Evolutionary conservation across 2,888 invertebrate genomes (phyloP), one percentile per base, ranked within the genome.

Genomic region (Melieria crassipennis): DNA sequence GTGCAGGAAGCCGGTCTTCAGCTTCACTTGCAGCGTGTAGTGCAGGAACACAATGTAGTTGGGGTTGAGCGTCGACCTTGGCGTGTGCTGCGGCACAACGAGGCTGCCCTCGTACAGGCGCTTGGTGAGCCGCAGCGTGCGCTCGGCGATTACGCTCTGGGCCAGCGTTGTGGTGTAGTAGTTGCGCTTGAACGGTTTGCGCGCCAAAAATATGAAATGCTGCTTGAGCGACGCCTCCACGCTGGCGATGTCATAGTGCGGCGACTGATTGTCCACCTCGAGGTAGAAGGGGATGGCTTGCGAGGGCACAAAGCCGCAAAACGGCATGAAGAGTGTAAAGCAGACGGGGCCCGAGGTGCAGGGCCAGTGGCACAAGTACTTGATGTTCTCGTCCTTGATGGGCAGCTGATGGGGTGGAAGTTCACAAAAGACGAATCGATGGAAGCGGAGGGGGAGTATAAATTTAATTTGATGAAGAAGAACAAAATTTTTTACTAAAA

Each of bases 221-320:
- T 84, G 84, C 70, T 79, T 82, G 0, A 84, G 78, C 9, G 81
- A 76, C 4, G 80, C 84, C 74, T 84, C 84, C n/a, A 84, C 69
- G 52, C 79, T 79, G 13, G 73, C 43, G 30, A 84, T 78, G 68
- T 84, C 84, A 64, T 84, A 84, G 69, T 84, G 84, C 5, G 84
- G 84, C 61, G 84, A 84, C 64, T 84, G 84, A 86, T 94, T 94
- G 78, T 93, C 92, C 58, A 93, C 87, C 80, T 92, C 91, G 11
- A 93, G 87, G 61, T 89, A 88, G 13, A 93, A 86, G 0, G 91
- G 91, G 75, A 94, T 91, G 60, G 89, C 87, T 86, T 94, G 93
- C 0, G 93, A 92, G 0, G 92, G 91, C 58, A 92, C 91, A 83
- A 91, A 93, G 4, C 93, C 94, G 2, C 90, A 89, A 50, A 91